Percentiles rank a stretch among this genome's conserved stretches.
These are phyloP conservation scores for Macroramphosus scolopax DNA, from an alignment of 2,797 vertebrate species.

Conservation along the genomic window DNA sequence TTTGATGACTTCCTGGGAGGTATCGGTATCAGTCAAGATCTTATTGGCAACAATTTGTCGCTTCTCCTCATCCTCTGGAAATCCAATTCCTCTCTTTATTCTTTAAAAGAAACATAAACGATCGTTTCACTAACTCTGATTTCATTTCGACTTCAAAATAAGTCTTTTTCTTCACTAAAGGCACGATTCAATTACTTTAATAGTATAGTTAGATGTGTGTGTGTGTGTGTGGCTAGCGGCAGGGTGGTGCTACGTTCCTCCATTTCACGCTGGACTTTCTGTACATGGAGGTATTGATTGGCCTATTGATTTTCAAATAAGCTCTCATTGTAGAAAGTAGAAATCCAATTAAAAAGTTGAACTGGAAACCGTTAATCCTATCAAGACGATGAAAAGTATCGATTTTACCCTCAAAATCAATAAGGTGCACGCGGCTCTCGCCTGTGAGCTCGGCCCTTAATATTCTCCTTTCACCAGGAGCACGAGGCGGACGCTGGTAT, in stretches of 20 bases:
- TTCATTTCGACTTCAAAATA: background rate
- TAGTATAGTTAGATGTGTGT: no score
- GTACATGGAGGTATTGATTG: conserved; percentile 69
- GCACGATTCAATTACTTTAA: conserved; percentile 12
- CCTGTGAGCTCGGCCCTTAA: conserved; percentile 2
- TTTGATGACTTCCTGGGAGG: no score
- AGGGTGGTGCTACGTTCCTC: conserved; percentile 12
- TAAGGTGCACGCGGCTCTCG: conserved; percentile 39
- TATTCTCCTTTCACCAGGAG: conserved; percentile 35
- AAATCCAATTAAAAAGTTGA: conserved; percentile 81
- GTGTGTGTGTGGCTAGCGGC: conserved; percentile 35
- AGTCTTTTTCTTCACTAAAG: background rate
- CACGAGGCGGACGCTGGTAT: background rate
- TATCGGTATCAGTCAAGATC: no score
- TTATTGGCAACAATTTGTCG: no score
- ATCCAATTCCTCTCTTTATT: no score
- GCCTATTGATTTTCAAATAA: conserved; percentile 77
- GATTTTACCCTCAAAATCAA: conserved; percentile 74
- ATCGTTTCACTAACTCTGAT: background rate
- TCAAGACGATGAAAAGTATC: conserved; percentile 74
- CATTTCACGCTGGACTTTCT: conserved; percentile 46
- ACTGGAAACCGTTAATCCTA: conserved; percentile 73
- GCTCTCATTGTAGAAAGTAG: conserved; percentile 68
- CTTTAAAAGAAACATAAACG: background rate
- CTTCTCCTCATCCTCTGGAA: no score